phyloP scores from a whole-genome alignment of 2,113 vertebrate species.

The Gracilinanus agilis region DNA sequence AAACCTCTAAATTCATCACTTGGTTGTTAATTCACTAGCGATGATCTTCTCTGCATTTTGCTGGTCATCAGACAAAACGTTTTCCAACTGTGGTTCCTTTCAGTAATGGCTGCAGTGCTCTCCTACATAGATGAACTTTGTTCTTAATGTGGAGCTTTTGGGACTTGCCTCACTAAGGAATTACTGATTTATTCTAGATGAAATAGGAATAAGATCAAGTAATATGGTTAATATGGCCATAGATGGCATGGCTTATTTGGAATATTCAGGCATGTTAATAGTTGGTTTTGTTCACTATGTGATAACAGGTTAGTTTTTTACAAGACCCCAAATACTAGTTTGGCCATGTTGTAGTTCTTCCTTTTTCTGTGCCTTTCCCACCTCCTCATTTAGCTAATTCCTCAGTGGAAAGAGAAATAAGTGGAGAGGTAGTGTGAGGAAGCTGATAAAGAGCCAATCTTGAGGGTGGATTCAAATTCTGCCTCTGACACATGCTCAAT shows the following conservation, averaged over 20 bases:
- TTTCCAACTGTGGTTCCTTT: background rate
- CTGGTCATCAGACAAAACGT: background rate
- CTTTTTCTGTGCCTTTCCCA: slow-evolving; percentile 32
- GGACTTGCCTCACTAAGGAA: slow-evolving; percentile 46
- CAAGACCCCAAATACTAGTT: slow-evolving; percentile 5
- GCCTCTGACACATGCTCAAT: background rate
- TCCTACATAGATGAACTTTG: background rate
- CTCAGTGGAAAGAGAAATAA: background rate
- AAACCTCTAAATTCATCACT: background rate
- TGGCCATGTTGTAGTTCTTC: slow-evolving; percentile 16
- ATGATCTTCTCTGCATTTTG: background rate
- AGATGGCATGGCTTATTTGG: background rate
- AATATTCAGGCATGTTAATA: background rate
- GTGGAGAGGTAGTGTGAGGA: background rate
- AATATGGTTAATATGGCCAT: background rate
- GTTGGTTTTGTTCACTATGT: slow-evolving; percentile 5
- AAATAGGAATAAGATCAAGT: slow-evolving; percentile 20
- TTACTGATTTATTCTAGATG: slow-evolving; percentile 43
- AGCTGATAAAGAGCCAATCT: background rate
- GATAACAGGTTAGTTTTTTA: slow-evolving; percentile 3
- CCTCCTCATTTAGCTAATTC: slow-evolving; percentile 26
- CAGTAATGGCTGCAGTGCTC: background rate
- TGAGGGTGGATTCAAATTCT: background rate
- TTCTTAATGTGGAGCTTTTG: background rate
- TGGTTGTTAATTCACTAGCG: background rate